Evolutionary conservation across 2,888 invertebrate species (phyloP).

Genomic region (Melieria omissa): DNA sequence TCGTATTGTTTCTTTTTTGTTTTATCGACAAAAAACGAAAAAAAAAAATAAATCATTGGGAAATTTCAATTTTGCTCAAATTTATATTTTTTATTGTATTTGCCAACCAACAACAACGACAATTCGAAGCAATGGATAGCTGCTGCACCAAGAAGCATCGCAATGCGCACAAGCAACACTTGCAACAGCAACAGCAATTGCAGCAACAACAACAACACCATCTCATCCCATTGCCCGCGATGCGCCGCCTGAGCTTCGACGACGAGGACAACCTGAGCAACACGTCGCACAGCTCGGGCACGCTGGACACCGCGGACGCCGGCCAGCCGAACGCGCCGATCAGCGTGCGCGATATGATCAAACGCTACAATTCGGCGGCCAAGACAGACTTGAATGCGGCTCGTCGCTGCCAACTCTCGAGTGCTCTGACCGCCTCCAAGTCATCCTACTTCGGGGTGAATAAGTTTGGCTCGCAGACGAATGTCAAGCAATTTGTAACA

Average conservation of each 20-base stretch:
- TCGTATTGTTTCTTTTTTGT: no score
- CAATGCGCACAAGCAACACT: no score
- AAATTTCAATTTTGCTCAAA: no score
- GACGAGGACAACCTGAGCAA: slow-evolving; percentile 48
- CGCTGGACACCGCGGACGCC: slow-evolving; percentile 29
- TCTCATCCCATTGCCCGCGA: slow-evolving; percentile 15
- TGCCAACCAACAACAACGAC: no score
- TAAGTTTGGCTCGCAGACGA: slow-evolving; percentile 34
- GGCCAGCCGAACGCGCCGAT: slow-evolving; percentile 46
- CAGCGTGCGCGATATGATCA: slow-evolving; percentile 61
- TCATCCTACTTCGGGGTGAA: slow-evolving; percentile 53
- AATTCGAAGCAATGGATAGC: slow-evolving; percentile 19
- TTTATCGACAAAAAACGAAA: no score
- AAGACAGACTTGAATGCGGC: slow-evolving; percentile 29
- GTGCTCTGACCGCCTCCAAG: slow-evolving; percentile 52
- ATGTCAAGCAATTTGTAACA: slow-evolving; percentile 22
- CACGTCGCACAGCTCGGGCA: slow-evolving; percentile 41
- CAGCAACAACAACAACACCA: slow-evolving; percentile 16
- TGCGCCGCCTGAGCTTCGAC: slow-evolving; percentile 33
- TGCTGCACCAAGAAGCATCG: not conserved
- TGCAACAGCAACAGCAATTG: no score
- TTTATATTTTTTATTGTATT: no score
- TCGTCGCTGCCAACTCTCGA: slow-evolving; percentile 40
- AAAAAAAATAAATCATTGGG: no score
- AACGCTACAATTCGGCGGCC: slow-evolving; percentile 56